phyloP scores from a whole-genome alignment of 2,797 vertebrate species.

The Enteromius unitaeniatus region DNA sequence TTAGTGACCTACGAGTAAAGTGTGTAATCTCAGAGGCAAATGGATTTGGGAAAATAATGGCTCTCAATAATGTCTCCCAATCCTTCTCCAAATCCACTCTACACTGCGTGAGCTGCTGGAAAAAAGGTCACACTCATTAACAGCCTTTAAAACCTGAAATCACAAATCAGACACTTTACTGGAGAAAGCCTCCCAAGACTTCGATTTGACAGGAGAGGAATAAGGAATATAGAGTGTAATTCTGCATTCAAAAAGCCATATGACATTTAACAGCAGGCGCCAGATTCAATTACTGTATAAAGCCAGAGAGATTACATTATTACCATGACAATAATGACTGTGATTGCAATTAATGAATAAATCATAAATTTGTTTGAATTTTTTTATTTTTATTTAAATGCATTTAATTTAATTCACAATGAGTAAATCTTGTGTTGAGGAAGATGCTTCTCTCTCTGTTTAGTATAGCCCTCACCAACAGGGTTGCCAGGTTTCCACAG shows the following conservation, averaged over 20 bases:
- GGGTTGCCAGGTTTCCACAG: too few relatives aligned
- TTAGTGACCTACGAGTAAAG: not conserved
- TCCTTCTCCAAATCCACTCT: not conserved
- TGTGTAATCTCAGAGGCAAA: not conserved
- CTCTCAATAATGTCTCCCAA: not conserved
- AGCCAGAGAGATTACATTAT: conserved; percentile 38
- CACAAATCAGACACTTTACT: not conserved
- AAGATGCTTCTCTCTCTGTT: not conserved
- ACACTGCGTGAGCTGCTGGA: not conserved
- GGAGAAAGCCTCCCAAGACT: not conserved
- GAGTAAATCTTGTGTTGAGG: not conserved
- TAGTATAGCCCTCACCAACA: not conserved
- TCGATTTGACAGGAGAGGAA: not conserved
- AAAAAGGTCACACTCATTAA: not conserved
- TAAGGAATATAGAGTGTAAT: conserved; percentile 2
- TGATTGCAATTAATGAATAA: conserved; percentile 41
- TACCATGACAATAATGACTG: conserved; percentile 31
- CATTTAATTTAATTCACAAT: not conserved
- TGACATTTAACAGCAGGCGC: conserved; percentile 19
- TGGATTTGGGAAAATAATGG: not conserved
- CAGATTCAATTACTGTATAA: conserved; percentile 28
- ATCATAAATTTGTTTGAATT: too few relatives aligned
- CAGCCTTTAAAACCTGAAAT: not conserved
- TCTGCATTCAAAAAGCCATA: not conserved
- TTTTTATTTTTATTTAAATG: not conserved